These are phyloP conservation scores for Drosophila fuyamai DNA, from an alignment of 1,140 invertebrate genomes.

Conservation along the genomic window DNA sequence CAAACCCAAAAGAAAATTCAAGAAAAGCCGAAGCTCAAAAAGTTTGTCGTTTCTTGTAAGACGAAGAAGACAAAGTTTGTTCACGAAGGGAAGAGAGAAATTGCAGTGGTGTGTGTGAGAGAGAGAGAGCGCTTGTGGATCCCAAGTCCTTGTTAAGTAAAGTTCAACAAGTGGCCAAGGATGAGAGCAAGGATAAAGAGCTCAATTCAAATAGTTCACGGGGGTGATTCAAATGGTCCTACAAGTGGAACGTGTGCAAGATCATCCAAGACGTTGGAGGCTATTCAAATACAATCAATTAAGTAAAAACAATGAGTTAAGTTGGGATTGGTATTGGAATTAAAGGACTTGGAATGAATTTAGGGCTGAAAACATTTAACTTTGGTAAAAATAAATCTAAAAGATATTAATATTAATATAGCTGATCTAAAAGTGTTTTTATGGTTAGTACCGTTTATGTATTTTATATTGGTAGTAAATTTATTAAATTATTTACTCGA, in stretches of 20 bases:
- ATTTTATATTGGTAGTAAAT: neutral
- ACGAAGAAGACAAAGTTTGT: constrained; percentile 49
- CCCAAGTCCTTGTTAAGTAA: constrained; percentile 32
- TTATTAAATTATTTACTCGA: too few relatives aligned
- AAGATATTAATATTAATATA: too few relatives aligned
- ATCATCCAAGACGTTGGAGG: constrained; percentile 1
- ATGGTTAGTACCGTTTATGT: too few relatives aligned
- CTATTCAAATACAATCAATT: neutral
- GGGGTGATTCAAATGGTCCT: neutral
- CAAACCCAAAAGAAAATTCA: constrained; percentile 40
- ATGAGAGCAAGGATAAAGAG: constrained; percentile 16
- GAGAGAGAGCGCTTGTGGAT: constrained; percentile 57
- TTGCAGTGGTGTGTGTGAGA: constrained; percentile 9
- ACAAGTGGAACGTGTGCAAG: constrained; percentile 1
- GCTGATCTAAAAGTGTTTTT: too few relatives aligned
- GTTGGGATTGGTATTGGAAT: too few relatives aligned
- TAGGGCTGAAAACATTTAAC: too few relatives aligned
- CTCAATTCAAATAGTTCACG: neutral
- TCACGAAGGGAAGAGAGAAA: constrained; percentile 3
- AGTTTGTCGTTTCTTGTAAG: constrained; percentile 54
- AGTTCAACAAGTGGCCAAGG: constrained; percentile 72
- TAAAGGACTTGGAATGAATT: too few relatives aligned
- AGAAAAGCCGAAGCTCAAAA: constrained; percentile 48
- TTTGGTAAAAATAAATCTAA: neutral
- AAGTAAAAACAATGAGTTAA: too few relatives aligned